Evolutionary conservation across 2,113 vertebrate genomes (phyloP), one percentile per base, ranked within the genome.

Genomic region (Pluvialis apricaria): DNA sequence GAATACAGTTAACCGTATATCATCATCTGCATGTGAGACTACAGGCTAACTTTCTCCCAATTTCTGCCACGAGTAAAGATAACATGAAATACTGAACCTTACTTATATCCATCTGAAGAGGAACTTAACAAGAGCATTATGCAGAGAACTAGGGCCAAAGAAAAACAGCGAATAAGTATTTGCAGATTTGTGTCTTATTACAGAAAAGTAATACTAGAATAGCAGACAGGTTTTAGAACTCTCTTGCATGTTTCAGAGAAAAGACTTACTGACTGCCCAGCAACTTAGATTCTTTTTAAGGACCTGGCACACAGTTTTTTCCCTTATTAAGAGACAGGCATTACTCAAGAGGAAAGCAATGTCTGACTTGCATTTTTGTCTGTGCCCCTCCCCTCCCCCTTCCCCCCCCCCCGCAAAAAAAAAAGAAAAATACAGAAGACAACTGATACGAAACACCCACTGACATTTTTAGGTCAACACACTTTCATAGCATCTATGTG

Each of bases 381-480:
- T 68, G n/a, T n/a, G n/a, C n/a, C n/a, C n/a, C n/a, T n/a, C n/a
- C n/a, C n/a, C n/a, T n/a, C 26, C 6, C 3, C 12, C 62, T n/a
- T 12, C 2, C 15, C 4, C 71, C 32, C 15, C 5, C 3, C 8
- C 1, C 6, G 5, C 15, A 40, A 26, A 34, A 10, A 34, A 10
- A 28, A 11, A 42, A 19, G 4, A 21, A 61, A 49, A 91, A 51
- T 6, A 34, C 29, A 31, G 38, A 72, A 57, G 16, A 84, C 0
- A 6, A 86, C 62, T 76, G 78, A 85, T 73, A 60, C 42, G 61
- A 91, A 90, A 96, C 66, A 78, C 6, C 6, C 49, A 81, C 31
- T 97, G 95, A 93, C 91, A 76, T 91, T 96, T 96, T 93, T 86
- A 96, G 94, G 96, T 91, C 95, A 95, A 68, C 31, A 66, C 44